A percentile compares a stretch with the other conserved stretches of the same genome.
Conservation (phyloP, 2,888 invertebrate species). For the Macrosiphum euphorbiae region DNA sequence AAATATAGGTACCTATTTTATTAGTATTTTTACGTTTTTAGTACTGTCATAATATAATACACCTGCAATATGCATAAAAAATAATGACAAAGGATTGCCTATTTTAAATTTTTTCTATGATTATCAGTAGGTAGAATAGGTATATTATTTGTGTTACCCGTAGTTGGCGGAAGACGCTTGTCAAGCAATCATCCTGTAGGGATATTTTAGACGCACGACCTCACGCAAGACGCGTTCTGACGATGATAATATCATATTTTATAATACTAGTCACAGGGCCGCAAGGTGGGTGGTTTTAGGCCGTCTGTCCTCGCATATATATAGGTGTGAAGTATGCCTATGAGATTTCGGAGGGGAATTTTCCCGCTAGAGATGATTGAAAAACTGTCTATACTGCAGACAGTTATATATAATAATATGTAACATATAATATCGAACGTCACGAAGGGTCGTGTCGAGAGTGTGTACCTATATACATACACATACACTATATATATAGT, state of each 20-base stretch:
- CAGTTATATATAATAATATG: background rate
- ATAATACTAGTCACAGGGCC: background rate
- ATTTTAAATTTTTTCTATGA: background rate
- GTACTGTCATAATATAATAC: background rate
- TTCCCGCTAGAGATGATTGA: background rate
- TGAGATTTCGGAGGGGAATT: conserved; percentile 2
- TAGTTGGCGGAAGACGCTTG: too few species aligned
- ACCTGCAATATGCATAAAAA: background rate
- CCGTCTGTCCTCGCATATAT: background rate
- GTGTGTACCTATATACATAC: too few species aligned
- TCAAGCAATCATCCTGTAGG: too few species aligned
- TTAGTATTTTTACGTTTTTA: background rate
- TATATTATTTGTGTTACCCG: too few species aligned
- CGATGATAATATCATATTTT: background rate
- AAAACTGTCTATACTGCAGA: background rate
- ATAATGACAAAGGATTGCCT: background rate
- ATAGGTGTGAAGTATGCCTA: background rate
- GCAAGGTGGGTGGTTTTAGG: background rate
- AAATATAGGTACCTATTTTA: background rate
- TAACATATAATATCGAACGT: too few species aligned
- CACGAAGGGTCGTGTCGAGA: background rate
- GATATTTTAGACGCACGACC: too few species aligned
- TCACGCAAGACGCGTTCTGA: background rate
- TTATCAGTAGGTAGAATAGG: background rate
- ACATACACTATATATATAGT: background rate